Evolutionary conservation across 2,113 vertebrate genomes (phyloP), one percentile per base, ranked within the genome.

Genomic region (Cyanoramphus novaezelandiae): DNA sequence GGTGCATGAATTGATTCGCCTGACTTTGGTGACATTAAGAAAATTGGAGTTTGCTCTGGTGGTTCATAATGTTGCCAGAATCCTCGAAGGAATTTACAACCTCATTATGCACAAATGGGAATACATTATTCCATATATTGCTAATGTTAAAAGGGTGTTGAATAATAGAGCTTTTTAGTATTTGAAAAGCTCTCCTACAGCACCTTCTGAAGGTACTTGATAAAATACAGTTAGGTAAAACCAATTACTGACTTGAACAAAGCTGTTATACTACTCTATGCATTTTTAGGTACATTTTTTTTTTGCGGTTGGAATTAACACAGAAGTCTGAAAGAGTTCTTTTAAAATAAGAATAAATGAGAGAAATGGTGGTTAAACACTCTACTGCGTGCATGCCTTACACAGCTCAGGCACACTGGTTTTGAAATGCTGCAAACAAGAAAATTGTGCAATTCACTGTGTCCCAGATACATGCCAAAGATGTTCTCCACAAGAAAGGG

Each of bases 1-100:
- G 65, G 82, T 90, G 83, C 60, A 52, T 41, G 94, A 97, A 97
- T 93, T 95, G 80, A 96, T 97, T 87, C 88, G 6, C 63, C 6
- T 68, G 91, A 91, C 95, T 98, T 93, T 91, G 78, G 83, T 96
- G 95, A 93, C 67, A 91, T 87, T 78, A 79, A 79, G 92, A 86
- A 92, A 88, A 83, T 2, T 33, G 9, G 88, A 84, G 46, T 74
- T 97, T 94, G 82, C 75, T 96, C 76, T 80, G 46, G 37, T 89
- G 78, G 90, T 86, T 95, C 90, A 70, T 89, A 90, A 93, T 79
- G 67, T 94, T 96, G 94, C 93, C 86, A 85, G 93, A 97, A 95
- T 76, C 95, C 92, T 92, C 16, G 4, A 95, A 97, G 95, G 95
- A 96, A 97, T 96, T 97, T 97, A 96, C 94, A 97, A 95, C 83